Evolutionary conservation across 2,888 invertebrate genomes (phyloP), one percentile per base, ranked within the genome.

Genomic region (Agrochola macilenta): DNA sequence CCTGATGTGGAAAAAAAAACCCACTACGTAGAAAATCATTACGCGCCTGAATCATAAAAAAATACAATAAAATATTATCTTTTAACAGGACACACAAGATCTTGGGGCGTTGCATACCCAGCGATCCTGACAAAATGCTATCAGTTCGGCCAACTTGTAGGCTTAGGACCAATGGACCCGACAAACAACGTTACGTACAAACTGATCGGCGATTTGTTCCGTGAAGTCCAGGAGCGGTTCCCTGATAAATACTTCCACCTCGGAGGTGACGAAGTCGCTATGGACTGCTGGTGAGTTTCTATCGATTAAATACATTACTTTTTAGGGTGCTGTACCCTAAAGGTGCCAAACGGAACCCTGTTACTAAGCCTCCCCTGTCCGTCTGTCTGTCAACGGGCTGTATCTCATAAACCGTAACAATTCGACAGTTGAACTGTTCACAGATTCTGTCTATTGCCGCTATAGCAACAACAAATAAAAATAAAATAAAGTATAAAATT

Each of bases 261-360:
- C 5, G 99, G 99, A 14, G 99, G 99, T 0, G 99, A 99, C 93
- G 99, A 99, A 96, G 99, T 99, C 0, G 97, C 97, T 39, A 97
- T 98, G 91, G 96, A 96, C 69, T 99, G 99, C 92, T 99, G 99
- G 99, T 98, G 92, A 95, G 96, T 58, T 39, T 46, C 61, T 39
- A 3, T 57, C 54, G 12, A 35, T 72, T 35, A 20, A 8, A 69
- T 14, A 35, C 0, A 26, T 26, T 23, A 11, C 12, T 54, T n/a
- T 43, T 9, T 39, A 46, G 46, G 14, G 46, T 46, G 14, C 46
- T 14, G 14, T 46, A 46, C 14, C 46, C 5, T 0, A 14, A 46
- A 4, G 14, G 14, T 14, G 14, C 46, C 46, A 14, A 46, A 46
- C 14, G 46, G 14, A 46, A 46, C 46, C 5, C 46, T 14, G 46